Conservation (phyloP, 2,797 vertebrate genomes). For the Danio tinwini region DNA sequence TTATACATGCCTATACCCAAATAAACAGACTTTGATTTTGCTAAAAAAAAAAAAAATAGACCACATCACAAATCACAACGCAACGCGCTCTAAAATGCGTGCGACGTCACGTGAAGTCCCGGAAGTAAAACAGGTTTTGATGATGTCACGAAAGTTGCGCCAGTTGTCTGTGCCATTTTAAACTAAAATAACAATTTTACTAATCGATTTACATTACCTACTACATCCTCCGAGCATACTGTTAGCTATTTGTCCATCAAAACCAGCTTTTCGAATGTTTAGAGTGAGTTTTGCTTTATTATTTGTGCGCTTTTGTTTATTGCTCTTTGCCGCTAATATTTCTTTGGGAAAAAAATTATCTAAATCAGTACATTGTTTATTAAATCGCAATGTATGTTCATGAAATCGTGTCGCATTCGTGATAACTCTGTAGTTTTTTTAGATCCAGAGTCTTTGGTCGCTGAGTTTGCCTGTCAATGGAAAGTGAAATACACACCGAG, state of each 20-base stretch:
- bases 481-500: constrained; percentile 17
- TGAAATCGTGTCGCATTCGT: not conserved
- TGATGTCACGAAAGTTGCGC: constrained; percentile 9
- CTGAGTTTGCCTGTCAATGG: constrained; percentile 22
- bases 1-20: no score
- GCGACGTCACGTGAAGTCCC: not conserved
- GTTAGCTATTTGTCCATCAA: not conserved
- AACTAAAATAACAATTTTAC: not conserved
- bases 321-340: constrained; percentile 22
- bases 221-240: not conserved
- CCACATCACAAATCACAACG: no score
- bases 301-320: not conserved
- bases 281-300: not conserved
- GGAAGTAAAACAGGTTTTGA: constrained; percentile 15
- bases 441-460: not conserved
- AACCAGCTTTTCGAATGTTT: not conserved
- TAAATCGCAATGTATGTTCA: not conserved
- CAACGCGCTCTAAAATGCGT: not conserved
- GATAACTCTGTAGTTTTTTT: not conserved
- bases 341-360: not conserved
- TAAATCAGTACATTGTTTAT: not conserved
- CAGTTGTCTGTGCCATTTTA: not conserved
- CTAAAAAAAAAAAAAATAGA: no score
- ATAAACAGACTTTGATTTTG: no score
- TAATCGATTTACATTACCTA: not conserved